Percentiles rank a stretch among this genome's conserved stretches.
phyloP scores from a whole-genome alignment of 2,888 invertebrate species.

The Polia nebulosa region DNA sequence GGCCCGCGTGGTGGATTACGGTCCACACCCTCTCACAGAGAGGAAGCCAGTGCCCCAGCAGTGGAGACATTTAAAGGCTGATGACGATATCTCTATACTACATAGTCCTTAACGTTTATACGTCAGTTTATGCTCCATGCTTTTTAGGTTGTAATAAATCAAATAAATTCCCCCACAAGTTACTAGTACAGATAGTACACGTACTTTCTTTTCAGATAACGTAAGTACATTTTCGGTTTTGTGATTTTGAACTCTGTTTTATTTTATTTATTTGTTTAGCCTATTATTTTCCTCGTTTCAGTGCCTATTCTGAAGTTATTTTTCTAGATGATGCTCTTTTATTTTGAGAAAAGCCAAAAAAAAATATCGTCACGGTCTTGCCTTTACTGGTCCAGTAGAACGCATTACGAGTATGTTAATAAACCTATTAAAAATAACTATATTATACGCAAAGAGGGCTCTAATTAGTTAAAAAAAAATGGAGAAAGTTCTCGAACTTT shows the following conservation, averaged over 20 bases:
- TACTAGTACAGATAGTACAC: not conserved
- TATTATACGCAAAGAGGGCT: conserved; percentile 1
- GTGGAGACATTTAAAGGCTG: too few relatives aligned
- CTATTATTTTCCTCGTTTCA: not conserved
- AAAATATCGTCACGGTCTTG: conserved; percentile 36
- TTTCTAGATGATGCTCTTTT: not conserved
- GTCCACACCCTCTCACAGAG: too few relatives aligned
- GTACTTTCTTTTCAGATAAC: too few relatives aligned
- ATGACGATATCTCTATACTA: too few relatives aligned
- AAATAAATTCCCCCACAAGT: too few relatives aligned
- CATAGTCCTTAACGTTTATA: too few relatives aligned
- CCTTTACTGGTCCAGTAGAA: not conserved
- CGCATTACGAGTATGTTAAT: conserved; percentile 40
- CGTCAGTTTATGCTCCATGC: too few relatives aligned
- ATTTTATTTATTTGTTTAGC: not conserved
- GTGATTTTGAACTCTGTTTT: too few relatives aligned
- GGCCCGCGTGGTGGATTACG: too few relatives aligned
- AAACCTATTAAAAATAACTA: conserved; percentile 6
- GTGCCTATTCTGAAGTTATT: not conserved
- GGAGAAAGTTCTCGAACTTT: conserved; percentile 58
- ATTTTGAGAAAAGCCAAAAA: not conserved
- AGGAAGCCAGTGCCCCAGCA: too few relatives aligned
- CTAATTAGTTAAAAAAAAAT: conserved; percentile 35
- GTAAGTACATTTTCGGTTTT: not conserved
- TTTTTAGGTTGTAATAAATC: too few relatives aligned